Evolutionary conservation across 1,140 invertebrate species (phyloP).

Genomic region (Formica exsecta): DNA sequence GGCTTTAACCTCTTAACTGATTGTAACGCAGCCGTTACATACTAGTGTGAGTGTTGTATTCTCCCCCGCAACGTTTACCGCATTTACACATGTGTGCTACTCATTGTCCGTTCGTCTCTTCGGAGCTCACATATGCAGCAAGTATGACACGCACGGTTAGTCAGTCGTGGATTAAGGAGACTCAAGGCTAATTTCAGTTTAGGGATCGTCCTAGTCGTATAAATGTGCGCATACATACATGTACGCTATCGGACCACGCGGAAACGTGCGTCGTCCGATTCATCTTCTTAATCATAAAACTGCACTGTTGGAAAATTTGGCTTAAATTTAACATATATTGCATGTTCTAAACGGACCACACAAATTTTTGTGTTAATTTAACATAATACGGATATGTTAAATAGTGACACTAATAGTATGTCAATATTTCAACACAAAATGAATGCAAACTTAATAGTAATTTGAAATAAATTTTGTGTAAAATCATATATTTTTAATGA

Average conservation of each 20-base stretch:
- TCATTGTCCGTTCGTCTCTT: conserved; percentile 37
- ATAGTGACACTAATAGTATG: too few species aligned
- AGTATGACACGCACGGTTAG: conserved; percentile 38
- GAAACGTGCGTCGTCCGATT: not conserved
- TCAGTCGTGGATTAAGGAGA: conserved; percentile 50
- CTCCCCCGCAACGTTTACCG: conserved; percentile 55
- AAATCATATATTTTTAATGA: too few species aligned
- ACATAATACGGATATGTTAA: too few species aligned
- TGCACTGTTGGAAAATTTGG: too few species aligned
- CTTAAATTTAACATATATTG: too few species aligned
- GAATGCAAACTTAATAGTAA: too few species aligned
- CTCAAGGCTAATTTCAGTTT: conserved; percentile 59
- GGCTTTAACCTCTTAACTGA: conserved; percentile 55
- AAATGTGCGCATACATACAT: not conserved
- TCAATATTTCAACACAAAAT: too few species aligned
- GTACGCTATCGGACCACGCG: not conserved
- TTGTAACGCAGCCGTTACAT: conserved; percentile 8
- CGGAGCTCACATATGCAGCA: conserved; percentile 36
- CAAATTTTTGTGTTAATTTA: too few species aligned
- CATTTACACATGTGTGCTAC: conserved; percentile 51
- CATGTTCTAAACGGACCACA: too few species aligned
- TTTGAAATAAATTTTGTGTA: too few species aligned
- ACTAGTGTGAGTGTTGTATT: conserved; percentile 33
- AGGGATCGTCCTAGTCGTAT: conserved; percentile 26
- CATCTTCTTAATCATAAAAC: not conserved